Evolutionary conservation across 2,113 vertebrate genomes (phyloP).

Genomic region (Suricata suricatta): DNA sequence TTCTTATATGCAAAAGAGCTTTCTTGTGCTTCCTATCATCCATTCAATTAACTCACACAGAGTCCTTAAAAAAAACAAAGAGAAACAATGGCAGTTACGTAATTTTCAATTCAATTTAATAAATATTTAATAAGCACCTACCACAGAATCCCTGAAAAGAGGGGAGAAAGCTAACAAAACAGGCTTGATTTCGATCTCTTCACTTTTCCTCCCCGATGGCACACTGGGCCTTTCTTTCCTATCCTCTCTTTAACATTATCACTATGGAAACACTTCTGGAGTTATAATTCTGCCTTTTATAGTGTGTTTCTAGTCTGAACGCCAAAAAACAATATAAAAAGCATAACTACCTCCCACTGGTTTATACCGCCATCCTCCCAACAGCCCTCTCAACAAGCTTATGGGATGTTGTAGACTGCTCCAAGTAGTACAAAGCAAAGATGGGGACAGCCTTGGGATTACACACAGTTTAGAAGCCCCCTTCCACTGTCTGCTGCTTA

Average conservation of each 20-base stretch:
- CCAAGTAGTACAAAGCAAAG: background rate
- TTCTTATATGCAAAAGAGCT: background rate
- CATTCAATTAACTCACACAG: background rate
- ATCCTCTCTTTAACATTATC: background rate
- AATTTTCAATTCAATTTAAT: slow-evolving; percentile 13
- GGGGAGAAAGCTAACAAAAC: background rate
- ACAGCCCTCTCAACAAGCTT: background rate
- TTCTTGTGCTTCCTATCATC: background rate
- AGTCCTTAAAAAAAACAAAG: background rate
- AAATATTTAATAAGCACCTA: background rate
- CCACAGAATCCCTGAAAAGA: background rate
- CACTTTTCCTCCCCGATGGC: background rate
- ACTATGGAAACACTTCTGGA: slow-evolving; percentile 20
- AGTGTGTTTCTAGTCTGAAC: background rate
- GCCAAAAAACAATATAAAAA: background rate
- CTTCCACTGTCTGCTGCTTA: background rate
- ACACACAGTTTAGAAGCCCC: background rate
- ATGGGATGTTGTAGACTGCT: background rate
- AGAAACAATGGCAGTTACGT: background rate
- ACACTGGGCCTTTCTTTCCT: background rate
- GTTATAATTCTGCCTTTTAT: background rate
- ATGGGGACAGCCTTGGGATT: background rate
- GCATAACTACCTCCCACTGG: background rate
- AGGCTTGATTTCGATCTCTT: background rate
- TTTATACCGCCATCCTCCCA: background rate